Conservation (phyloP, 2,888 invertebrate genomes). For the Dyspetes luteomarginatus region DNA sequence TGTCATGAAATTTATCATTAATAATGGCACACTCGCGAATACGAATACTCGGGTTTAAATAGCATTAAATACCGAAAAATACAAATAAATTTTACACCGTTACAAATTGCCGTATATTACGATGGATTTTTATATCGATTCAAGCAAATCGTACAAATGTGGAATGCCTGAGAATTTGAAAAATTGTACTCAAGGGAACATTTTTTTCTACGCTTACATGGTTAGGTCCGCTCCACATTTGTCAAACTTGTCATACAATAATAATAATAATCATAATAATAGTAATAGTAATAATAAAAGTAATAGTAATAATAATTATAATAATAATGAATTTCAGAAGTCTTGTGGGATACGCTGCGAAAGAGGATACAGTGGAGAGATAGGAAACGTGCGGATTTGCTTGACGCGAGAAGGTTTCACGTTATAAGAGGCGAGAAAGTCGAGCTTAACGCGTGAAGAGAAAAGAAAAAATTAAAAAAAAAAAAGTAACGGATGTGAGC, state of each 20-base stretch:
- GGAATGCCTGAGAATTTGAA: conserved; percentile 1
- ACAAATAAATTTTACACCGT: conserved; percentile 38
- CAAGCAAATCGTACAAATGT: conserved; percentile 23
- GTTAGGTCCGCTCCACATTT: conserved; percentile 4
- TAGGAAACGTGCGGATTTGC: conserved; percentile 20
- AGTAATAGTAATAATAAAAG: conserved; percentile 27
- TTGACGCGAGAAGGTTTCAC: not conserved
- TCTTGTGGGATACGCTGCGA: conserved; percentile 23
- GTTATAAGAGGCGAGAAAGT: conserved; percentile 30
- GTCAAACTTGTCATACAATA: conserved; percentile 19
- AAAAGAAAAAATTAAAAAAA: conserved; percentile 6
- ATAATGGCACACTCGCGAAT: conserved; percentile 1
- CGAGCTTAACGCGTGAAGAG: conserved; percentile 22
- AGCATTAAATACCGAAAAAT: conserved; percentile 1
- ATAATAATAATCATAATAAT: conserved; percentile 27
- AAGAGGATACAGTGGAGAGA: conserved; percentile 13
- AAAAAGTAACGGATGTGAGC: conserved; percentile 10
- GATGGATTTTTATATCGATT: conserved; percentile 13
- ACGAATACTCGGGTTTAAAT: not conserved
- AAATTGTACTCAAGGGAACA: not conserved
- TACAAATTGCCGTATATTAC: not conserved
- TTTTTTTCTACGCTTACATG: not conserved
- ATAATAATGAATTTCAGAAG: conserved; percentile 26
- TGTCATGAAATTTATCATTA: no score
- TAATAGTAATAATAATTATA: conserved; percentile 12